Evolutionary conservation across 2,797 vertebrate species (phyloP), one percentile per base, ranked within the genome.

Genomic region (Lepidocolaptes lacrymiger): DNA sequence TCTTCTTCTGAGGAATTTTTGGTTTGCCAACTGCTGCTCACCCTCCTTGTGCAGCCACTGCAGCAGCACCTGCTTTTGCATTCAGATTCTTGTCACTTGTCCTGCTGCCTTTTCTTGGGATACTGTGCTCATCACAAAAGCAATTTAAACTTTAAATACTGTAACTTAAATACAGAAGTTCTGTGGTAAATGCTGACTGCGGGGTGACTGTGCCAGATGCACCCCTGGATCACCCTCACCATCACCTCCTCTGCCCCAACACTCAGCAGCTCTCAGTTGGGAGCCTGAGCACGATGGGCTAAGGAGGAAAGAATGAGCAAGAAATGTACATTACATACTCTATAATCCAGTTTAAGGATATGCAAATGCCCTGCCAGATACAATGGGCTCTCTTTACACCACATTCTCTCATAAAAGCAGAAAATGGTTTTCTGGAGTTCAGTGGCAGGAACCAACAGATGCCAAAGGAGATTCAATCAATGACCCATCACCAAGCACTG

Each of bases 111-210:
- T 22, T 51, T 7, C 6, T 49, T n/a, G 49, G 28, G 51, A 12
- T 24, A 16, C 20, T 14, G 12, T 13, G 52, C 73, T 67, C 20
- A 12, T 9, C 44, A 62, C 48, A 41, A 28, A 32, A 37, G 37
- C 1, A 1, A 66, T 36, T 39, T 27, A 14, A 19, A 32, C 44
- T 26, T 32, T 8, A 39, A 32, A 37, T 67, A n/a, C 52, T 21
- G 13, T 22, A 37, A 23, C 46, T 4, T 30, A 27, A 74, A 54
- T 8, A 16, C 21, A 8, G 52, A 15, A 56, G 18, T 10, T 6
- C 7, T 1, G 12, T 1, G 0, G 14, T 22, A 30, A 24, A 20
- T 8, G 15, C 17, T 3, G 0, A 18, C 4, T 5, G 27, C 12
- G 1, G 4, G 9, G 17, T 7, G 14, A 10, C 8, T 2, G 28